These are phyloP conservation scores for Synodontis membranacea DNA, from an alignment of 2,113 vertebrate species.

Conservation along the genomic window DNA sequence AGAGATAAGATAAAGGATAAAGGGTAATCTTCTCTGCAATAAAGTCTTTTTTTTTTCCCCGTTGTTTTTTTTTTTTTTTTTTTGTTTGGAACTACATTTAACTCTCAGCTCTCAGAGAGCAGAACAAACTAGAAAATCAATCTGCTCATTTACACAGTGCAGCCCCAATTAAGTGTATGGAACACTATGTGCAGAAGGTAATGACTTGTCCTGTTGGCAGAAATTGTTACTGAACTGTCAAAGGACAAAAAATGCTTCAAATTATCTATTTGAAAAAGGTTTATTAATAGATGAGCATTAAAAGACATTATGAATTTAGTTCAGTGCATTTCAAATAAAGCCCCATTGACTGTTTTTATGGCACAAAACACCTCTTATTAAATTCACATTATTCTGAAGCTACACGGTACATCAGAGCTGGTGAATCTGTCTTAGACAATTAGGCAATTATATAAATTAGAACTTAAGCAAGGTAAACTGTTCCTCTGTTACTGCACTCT, in stretches of 20 bases:
- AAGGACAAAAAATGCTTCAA: conserved; percentile 24
- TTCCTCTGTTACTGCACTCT: neutral
- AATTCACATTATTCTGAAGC: conserved; percentile 22
- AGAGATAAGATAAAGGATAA: too few species aligned
- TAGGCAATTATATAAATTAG: neutral
- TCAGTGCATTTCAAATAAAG: conserved; percentile 25
- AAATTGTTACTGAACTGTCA: conserved; percentile 25
- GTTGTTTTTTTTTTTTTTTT: neutral
- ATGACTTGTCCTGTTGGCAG: conserved; percentile 24
- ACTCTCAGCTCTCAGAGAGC: neutral
- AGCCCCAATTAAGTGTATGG: conserved; percentile 25
- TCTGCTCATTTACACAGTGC: neutral
- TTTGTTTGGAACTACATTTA: conserved; percentile 12
- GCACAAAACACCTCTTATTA: neutral
- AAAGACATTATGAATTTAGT: neutral
- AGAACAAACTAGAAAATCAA: conserved; percentile 19
- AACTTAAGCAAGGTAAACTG: neutral
- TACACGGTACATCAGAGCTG: neutral
- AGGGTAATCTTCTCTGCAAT: too few species aligned
- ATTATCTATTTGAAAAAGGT: conserved; percentile 16
- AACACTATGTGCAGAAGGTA: conserved; percentile 24
- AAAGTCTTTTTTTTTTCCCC: too few species aligned
- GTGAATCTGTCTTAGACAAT: neutral
- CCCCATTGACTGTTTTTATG: neutral
- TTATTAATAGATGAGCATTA: conserved; percentile 10